Evolutionary conservation across 2,113 vertebrate genomes (phyloP).

Genomic region (Megatriorchis doriae): DNA sequence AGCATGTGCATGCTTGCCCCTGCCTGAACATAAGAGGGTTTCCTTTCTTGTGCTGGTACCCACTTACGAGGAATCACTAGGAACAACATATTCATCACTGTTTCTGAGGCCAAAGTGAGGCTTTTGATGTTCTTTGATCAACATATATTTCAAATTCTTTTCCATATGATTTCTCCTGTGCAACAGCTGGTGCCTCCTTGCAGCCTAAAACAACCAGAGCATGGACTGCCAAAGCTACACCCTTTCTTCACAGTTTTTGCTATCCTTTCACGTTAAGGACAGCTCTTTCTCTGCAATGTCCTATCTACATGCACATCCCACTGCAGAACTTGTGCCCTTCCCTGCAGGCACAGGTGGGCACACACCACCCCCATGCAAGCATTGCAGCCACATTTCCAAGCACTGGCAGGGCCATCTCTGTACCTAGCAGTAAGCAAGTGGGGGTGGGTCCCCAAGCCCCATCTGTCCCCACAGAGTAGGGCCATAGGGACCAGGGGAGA

Average conservation of each 20-base stretch:
- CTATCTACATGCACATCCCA: background rate
- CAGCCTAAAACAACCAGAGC: background rate
- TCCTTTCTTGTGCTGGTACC: background rate
- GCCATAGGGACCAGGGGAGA: background rate
- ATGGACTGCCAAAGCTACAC: accelerated
- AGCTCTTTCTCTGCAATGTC: background rate
- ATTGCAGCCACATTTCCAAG: accelerated
- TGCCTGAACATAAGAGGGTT: background rate
- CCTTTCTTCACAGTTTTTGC: background rate
- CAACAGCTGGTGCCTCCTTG: background rate
- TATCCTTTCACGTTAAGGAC: background rate
- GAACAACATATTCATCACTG: background rate
- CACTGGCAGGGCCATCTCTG: background rate
- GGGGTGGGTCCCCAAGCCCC: background rate
- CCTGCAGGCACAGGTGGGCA: background rate
- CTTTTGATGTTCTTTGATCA: background rate
- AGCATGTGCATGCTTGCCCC: accelerated
- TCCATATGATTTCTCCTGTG: background rate
- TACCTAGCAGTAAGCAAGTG: background rate
- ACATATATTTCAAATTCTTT: background rate
- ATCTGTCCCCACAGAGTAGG: background rate
- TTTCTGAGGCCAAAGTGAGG: background rate
- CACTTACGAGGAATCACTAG: background rate
- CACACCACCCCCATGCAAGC: background rate
- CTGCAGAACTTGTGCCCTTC: background rate